Evolutionary conservation across 2,797 vertebrate genomes (phyloP).

Genomic region (Lacerta viridis): DNA sequence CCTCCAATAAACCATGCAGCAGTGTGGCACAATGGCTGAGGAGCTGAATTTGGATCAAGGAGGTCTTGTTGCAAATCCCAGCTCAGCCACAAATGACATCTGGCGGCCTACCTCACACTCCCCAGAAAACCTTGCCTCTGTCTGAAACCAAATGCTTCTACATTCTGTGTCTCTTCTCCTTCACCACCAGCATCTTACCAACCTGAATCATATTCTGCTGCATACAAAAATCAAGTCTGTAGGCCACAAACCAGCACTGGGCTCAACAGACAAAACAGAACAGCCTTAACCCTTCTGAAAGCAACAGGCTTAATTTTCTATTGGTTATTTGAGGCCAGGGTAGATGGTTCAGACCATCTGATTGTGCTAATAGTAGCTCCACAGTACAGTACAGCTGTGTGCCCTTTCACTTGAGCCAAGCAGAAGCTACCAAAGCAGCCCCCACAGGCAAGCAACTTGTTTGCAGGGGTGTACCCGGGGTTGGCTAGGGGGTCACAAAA

Average conservation of each 20-base stretch:
- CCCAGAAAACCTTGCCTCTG: neutral
- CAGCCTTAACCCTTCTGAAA: neutral
- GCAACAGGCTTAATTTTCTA: neutral
- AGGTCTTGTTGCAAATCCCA: constrained; percentile 14
- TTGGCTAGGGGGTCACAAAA: too few relatives aligned
- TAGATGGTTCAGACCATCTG: neutral
- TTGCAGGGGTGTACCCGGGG: too few relatives aligned
- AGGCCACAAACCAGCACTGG: neutral
- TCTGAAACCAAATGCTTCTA: neutral
- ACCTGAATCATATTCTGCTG: neutral
- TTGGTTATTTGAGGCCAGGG: neutral
- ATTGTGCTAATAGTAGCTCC: neutral
- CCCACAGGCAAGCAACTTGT: neutral
- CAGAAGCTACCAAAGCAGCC: neutral
- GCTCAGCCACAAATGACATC: neutral
- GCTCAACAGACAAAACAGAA: too few relatives aligned
- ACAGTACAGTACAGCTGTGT: neutral
- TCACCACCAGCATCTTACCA: neutral
- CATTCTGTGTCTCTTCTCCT: neutral
- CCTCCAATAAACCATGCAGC: neutral
- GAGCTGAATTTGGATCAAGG: neutral
- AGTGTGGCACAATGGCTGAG: neutral
- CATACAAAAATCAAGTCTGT: neutral
- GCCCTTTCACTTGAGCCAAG: neutral
- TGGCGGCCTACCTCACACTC: too few relatives aligned